Conservation (phyloP, 2,888 invertebrate genomes). For the Ophraella communa region DNA sequence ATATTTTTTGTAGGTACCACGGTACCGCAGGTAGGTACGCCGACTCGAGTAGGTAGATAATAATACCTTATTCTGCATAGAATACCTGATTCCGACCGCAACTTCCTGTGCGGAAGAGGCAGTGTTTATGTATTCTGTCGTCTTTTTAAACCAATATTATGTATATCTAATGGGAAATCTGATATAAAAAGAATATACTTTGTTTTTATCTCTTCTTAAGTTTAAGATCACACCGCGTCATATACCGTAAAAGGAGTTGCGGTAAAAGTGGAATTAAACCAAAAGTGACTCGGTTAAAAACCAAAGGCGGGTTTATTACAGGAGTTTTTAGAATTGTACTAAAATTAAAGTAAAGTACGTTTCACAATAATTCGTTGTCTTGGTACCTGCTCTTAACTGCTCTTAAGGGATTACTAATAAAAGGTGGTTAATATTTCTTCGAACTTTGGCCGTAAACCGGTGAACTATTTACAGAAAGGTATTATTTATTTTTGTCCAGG, state of each 20-base stretch:
- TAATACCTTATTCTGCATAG: constrained; percentile 10
- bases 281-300: no score
- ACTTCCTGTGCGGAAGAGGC: constrained; percentile 20
- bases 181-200: background rate
- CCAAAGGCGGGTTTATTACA: no score
- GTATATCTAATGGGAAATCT: background rate
- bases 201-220: background rate
- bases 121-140: background rate
- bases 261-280: no score
- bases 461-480: no score
- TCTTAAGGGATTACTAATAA: no score
- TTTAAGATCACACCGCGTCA: background rate
- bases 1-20: constrained; percentile 2
- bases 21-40: constrained; percentile 2
- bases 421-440: no score
- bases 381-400: no score
- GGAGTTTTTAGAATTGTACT: no score
- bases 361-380: no score
- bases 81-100: constrained; percentile 15
- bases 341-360: no score
- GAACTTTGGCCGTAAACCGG: no score
- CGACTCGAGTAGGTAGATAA: constrained; percentile 22
- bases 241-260: background rate
- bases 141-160: background rate
- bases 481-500: no score